Base-by-base conservation (phyloP, 1,140 invertebrate genomes). In the Aphaenogaster floridana region DNA sequence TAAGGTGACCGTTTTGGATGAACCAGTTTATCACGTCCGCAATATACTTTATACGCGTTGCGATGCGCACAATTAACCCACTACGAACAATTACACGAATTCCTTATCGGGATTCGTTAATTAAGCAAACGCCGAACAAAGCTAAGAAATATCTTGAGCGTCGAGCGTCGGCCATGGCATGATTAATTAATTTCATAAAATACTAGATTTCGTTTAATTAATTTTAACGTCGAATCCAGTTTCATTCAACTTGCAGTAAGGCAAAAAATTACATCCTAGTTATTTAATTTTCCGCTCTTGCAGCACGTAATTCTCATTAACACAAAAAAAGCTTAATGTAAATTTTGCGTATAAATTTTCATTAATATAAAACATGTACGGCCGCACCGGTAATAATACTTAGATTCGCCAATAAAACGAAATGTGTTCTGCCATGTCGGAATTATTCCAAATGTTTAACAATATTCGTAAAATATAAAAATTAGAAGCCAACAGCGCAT, bases 111-210 rank as follows among this genome's bases (percentile, higher is more conserved):
- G 39, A 81, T 81, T 72, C 21, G 52, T 72, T 81, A 72, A 81
- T 81, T 57, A 72, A 21, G 34, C 36, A 7, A 57, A 71, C 48
- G 36, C 34, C 64, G 3, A 21, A 52, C 34, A 34, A 79, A 64
- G 34, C 66, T 59, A 72, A 81, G 79, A 81, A 81, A 57, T 57
- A 17, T 57, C 11, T 21, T 0, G 79, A 13, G 6, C 11, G 21
- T 78, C 48, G 15, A 48, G 50, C 36, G 17, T 42, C 52, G 39
- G 13, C 11, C 34, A 5, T 36, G 34, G 3, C 1, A 13, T 21
- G 36, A 72, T 71, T 81, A 72, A 81, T 81, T 81, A 72, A 81
- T 71, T 71, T 72, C 6, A 72, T 28, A 71, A 68, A 81, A 72
- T 34, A 45, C 21, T 71, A 15, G 48, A 71, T 81, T 71, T 57